A percentile compares a stretch with the other conserved stretches of the same genome.
phyloP scores from a whole-genome alignment of 2,888 invertebrate genomes.

The Platycheirus albimanus region DNA sequence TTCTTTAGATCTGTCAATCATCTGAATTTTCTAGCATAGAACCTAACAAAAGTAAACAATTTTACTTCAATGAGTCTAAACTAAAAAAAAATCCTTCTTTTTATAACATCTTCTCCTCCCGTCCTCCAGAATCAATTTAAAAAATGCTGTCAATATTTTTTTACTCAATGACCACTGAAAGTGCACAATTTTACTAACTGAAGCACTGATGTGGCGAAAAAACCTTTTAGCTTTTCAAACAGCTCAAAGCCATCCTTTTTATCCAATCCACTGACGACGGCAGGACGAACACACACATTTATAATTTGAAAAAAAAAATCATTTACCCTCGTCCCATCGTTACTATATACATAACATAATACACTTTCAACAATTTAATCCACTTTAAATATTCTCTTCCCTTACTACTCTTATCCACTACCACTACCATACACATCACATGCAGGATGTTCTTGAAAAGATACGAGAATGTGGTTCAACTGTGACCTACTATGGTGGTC shows the following conservation, averaged over 20 bases:
- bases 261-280: background rate
- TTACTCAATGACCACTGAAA: constrained; percentile 17
- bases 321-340: background rate
- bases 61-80: background rate
- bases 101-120: background rate
- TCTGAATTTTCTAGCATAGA: too few relatives aligned
- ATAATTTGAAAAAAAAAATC: background rate
- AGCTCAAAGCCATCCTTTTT: background rate
- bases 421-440: too few relatives aligned
- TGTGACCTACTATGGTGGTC: constrained; percentile 94
- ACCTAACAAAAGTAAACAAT: background rate
- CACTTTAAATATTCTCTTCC: constrained; percentile 75
- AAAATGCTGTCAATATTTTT: constrained; percentile 15
- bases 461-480: constrained; percentile 95
- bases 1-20: too few relatives aligned
- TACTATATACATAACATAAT: too few relatives aligned
- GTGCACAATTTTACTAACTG: background rate
- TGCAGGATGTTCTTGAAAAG: constrained; percentile 89
- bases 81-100: background rate
- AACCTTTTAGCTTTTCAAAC: constrained; percentile 35
- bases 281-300: background rate
- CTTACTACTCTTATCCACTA: too few relatives aligned
- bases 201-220: constrained; percentile 5
- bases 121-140: constrained; percentile 2
- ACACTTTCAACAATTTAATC: constrained; percentile 16